These are phyloP conservation scores for Drosophila ezoana DNA, from an alignment of 2,888 invertebrate genomes.

Conservation along the genomic window DNA sequence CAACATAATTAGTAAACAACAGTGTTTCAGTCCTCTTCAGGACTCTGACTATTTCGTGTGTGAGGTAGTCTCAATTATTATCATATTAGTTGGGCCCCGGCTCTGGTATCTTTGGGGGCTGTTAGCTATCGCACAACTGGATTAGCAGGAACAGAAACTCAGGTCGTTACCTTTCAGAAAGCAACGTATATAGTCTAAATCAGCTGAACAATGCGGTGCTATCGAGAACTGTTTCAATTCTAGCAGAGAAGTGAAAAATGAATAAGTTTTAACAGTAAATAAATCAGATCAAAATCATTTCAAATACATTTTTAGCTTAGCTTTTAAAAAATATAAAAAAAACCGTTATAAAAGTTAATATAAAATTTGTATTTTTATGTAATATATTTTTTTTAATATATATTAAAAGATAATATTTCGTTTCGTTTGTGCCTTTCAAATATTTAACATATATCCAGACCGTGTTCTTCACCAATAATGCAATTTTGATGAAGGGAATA, in stretches of 20 bases:
- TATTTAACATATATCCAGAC: too few relatives aligned
- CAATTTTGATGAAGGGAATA: too few relatives aligned
- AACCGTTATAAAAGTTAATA: background rate
- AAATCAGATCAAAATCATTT: background rate
- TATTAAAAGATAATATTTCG: background rate
- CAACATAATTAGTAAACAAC: slow-evolving; percentile 49
- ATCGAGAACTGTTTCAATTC: slow-evolving; percentile 82
- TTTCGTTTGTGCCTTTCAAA: too few relatives aligned
- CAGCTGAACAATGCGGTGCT: slow-evolving; percentile 84
- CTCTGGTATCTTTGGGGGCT: slow-evolving; percentile 19
- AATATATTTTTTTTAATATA: background rate
- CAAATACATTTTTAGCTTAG: background rate
- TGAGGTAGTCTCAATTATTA: slow-evolving; percentile 19
- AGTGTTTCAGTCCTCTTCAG: slow-evolving; percentile 8
- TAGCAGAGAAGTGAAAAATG: slow-evolving; percentile 41
- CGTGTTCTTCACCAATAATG: too few relatives aligned
- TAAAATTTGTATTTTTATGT: background rate
- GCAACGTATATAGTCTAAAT: slow-evolving; percentile 85
- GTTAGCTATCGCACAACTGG: slow-evolving; percentile 50
- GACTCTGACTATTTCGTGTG: slow-evolving; percentile 2
- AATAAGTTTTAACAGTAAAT: slow-evolving; percentile 5
- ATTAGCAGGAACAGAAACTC: slow-evolving; percentile 52
- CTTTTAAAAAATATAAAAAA: too few relatives aligned
- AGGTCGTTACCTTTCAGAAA: slow-evolving; percentile 84
- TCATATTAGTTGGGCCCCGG: slow-evolving; percentile 37